Evolutionary conservation across 2,888 invertebrate species (phyloP).

Genomic region (Arctia plantaginis): DNA sequence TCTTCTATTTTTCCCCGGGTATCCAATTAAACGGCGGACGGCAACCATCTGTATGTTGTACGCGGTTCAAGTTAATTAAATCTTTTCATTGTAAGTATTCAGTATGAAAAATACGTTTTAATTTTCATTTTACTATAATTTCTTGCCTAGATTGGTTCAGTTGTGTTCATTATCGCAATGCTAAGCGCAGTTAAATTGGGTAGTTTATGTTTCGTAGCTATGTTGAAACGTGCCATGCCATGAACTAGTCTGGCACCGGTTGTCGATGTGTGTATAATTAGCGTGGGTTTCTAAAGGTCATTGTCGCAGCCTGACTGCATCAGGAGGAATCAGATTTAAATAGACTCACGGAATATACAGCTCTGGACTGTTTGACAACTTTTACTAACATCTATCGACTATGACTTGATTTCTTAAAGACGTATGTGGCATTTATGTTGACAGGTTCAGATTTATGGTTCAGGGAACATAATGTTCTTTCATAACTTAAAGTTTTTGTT

Average conservation of each 20-base stretch:
- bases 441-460: constrained; percentile 29
- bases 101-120: not conserved
- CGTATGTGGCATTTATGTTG: constrained; percentile 24
- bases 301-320: constrained; percentile 79
- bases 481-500: constrained; percentile 22
- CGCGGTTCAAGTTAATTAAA: constrained; percentile 40
- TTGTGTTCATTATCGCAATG: constrained; percentile 39
- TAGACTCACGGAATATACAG: constrained; percentile 65
- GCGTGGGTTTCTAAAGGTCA: constrained; percentile 85
- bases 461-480: constrained; percentile 21
- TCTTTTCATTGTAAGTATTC: constrained; percentile 26
- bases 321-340: constrained; percentile 69
- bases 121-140: constrained; percentile 1
- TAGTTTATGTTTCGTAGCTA: constrained; percentile 52
- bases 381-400: constrained; percentile 17
- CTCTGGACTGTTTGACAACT: constrained; percentile 22
- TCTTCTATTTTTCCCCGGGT: constrained; percentile 50
- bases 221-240: constrained; percentile 68
- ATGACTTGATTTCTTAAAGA: constrained; percentile 24
- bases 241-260: constrained; percentile 73
- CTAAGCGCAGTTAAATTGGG: constrained; percentile 50
- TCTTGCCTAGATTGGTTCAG: constrained; percentile 10
- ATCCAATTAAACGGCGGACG: constrained; percentile 52
- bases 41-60: constrained; percentile 15
- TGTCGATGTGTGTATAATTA: constrained; percentile 80